Evolutionary conservation across 2,113 vertebrate species (phyloP).

Genomic region (Melospiza georgiana): DNA sequence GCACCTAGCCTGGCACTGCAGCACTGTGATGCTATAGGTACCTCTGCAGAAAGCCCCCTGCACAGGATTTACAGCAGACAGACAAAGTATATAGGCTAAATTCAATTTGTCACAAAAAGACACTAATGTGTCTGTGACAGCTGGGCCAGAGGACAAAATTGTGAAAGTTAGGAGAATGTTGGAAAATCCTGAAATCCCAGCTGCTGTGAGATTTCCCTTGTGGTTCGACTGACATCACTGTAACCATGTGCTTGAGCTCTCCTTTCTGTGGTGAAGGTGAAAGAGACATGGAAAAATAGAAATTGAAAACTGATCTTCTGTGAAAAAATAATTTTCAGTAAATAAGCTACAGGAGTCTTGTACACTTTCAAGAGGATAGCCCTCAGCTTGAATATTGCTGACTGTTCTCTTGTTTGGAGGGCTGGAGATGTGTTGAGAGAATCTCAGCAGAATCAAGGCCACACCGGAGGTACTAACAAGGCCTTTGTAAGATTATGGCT

Average conservation of each 20-base stretch:
- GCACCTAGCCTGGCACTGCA: too few relatives aligned
- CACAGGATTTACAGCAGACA: neutral
- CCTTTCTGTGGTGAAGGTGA: neutral
- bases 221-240: neutral
- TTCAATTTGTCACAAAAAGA: neutral
- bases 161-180: neutral
- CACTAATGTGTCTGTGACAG: neutral
- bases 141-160: rapidly evolving
- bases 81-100: neutral
- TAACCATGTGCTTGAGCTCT: neutral
- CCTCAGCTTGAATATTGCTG: neutral
- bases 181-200: neutral
- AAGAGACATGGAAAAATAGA: neutral
- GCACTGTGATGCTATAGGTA: neutral
- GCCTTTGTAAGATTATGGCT: neutral
- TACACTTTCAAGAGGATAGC: neutral
- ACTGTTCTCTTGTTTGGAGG: neutral
- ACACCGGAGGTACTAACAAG: neutral
- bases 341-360: neutral
- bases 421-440: neutral
- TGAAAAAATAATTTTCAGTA: neutral
- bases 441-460: neutral
- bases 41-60: neutral
- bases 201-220: neutral
- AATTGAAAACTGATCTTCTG: neutral